Conservation (phyloP, 1,140 invertebrate genomes). For the Drosophila bocqueti region DNA sequence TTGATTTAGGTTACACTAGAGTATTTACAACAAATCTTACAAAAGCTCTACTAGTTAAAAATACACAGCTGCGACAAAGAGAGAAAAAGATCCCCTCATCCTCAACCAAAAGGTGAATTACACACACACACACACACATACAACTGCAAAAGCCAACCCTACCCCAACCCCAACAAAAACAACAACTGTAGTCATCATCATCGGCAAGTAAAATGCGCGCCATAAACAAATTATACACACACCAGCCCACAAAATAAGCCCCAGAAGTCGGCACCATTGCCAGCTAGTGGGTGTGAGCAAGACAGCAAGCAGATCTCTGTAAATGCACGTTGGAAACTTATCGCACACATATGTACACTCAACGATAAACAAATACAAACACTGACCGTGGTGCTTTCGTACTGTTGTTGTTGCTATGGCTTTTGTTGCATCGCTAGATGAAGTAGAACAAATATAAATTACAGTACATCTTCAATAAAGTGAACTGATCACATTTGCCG, state of each 20-base stretch:
- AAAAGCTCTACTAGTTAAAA: slow-evolving; percentile 38
- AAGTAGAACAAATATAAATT: slow-evolving; percentile 43
- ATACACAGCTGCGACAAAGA: slow-evolving; percentile 26
- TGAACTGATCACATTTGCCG: background rate
- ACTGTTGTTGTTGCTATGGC: slow-evolving; percentile 35
- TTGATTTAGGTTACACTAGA: slow-evolving; percentile 35
- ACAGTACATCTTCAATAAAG: slow-evolving; percentile 6
- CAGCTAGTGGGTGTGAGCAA: slow-evolving; percentile 22
- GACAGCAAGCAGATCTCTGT: slow-evolving; percentile 43
- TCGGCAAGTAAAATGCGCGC: slow-evolving; percentile 60
- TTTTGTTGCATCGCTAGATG: slow-evolving; percentile 41
- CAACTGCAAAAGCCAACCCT: slow-evolving; percentile 29
- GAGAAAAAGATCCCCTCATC: slow-evolving; percentile 34
- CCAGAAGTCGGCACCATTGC: slow-evolving; percentile 16
- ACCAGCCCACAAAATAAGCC: slow-evolving; percentile 26
- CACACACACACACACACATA: background rate
- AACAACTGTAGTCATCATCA: slow-evolving; percentile 15
- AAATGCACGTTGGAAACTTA: slow-evolving; percentile 59
- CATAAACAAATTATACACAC: slow-evolving; percentile 72
- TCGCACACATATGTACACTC: slow-evolving; percentile 16
- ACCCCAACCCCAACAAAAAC: slow-evolving; percentile 60
- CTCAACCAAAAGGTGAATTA: slow-evolving; percentile 29
- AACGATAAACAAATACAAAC: slow-evolving; percentile 18
- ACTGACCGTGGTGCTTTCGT: slow-evolving; percentile 38
- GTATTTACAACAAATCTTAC: slow-evolving; percentile 31